Conservation (phyloP, 2,888 invertebrate species). For the Chymomyza caudatula region DNA sequence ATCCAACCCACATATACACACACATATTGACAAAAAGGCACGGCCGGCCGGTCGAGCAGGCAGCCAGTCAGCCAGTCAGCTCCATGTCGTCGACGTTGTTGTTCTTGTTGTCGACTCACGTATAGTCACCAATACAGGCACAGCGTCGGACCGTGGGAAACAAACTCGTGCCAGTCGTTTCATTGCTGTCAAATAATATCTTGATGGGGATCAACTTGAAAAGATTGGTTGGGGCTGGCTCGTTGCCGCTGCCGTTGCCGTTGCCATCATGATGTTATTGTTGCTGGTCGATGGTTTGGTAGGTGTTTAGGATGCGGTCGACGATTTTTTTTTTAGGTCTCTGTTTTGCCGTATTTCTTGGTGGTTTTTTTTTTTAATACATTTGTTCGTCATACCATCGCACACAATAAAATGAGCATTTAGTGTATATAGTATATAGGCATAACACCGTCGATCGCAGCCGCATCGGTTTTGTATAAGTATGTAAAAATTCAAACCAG, state of each 20-base stretch:
- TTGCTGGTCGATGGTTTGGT: conserved; percentile 45
- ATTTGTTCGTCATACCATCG: conserved; percentile 68
- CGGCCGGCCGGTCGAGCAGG: background rate
- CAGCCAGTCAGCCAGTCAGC: conserved; percentile 33
- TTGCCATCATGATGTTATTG: conserved; percentile 31
- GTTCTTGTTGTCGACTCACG: conserved; percentile 14
- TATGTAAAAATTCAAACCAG: conserved; percentile 52
- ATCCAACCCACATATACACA: conserved; percentile 40
- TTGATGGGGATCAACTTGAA: conserved; percentile 76
- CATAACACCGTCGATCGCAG: conserved; percentile 32
- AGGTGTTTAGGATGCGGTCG: conserved; percentile 69
- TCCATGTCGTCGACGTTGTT: conserved; percentile 26
- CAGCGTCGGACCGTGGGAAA: conserved; percentile 77
- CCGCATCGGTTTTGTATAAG: conserved; percentile 18
- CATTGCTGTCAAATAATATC: conserved; percentile 77
- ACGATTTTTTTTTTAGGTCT: conserved; percentile 53
- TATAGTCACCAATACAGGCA: conserved; percentile 47
- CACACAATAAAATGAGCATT: conserved; percentile 38
- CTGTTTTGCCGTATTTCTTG: conserved; percentile 16
- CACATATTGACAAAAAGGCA: conserved; percentile 35
- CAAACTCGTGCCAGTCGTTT: conserved; percentile 78
- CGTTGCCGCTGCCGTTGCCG: conserved; percentile 41
- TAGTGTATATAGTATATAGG: conserved; percentile 29
- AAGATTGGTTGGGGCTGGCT: conserved; percentile 69
- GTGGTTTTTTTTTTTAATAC: conserved; percentile 64